Conservation (phyloP, 1,140 invertebrate species). For the Diplogasteroides magnus region DNA sequence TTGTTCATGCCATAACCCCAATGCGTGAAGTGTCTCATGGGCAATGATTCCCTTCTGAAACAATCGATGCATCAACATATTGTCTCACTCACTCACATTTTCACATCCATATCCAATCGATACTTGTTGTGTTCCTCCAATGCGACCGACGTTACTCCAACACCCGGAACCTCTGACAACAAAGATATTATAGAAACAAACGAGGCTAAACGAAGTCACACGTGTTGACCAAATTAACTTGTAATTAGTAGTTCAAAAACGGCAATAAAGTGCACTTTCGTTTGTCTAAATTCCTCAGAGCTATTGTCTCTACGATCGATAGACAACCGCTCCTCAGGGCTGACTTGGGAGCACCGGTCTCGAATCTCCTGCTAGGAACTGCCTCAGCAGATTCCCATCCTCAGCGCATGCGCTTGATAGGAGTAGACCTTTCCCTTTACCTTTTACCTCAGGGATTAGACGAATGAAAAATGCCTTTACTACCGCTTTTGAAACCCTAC, state of each 20-base stretch:
- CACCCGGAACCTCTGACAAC: slow-evolving; percentile 44
- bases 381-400: too few relatives aligned
- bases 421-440: too few relatives aligned
- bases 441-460: background rate
- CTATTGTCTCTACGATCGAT: background rate
- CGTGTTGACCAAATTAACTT: too few relatives aligned
- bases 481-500: background rate
- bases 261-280: slow-evolving; percentile 11
- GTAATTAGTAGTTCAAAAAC: too few relatives aligned
- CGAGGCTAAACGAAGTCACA: too few relatives aligned
- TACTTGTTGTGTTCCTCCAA: slow-evolving; percentile 45
- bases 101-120: slow-evolving; percentile 55
- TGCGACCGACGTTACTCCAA: slow-evolving; percentile 50
- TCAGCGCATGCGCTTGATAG: too few relatives aligned
- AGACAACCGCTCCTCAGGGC: too few relatives aligned
- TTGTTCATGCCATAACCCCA: slow-evolving; percentile 56
- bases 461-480: too few relatives aligned
- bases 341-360: too few relatives aligned
- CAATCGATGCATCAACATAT: background rate
- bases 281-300: slow-evolving; percentile 4
- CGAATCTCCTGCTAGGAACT: too few relatives aligned
- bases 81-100: slow-evolving; percentile 22
- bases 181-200: too few relatives aligned
- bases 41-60: slow-evolving; percentile 50
- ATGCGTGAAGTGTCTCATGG: slow-evolving; percentile 60